Conservation (phyloP, 2,888 invertebrate genomes). For the Hypomecis punctinalis region DNA sequence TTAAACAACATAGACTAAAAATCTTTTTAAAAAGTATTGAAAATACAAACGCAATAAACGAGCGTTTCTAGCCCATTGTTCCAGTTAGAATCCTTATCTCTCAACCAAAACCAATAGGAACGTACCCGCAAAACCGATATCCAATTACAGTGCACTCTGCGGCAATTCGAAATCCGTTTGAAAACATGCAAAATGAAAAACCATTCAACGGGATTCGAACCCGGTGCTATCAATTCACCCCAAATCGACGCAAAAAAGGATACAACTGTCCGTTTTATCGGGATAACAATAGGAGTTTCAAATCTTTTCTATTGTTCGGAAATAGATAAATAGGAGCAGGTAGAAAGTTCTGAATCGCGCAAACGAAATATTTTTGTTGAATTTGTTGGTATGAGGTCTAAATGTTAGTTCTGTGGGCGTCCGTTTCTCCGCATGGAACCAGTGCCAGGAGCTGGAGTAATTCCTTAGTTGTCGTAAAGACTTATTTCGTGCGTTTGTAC, state of each 20-base stretch:
- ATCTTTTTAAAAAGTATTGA: neutral
- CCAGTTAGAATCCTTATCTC: conserved; percentile 10
- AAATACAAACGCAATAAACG: conserved; percentile 1
- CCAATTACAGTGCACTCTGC: conserved; percentile 18
- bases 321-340: conserved; percentile 66
- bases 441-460: conserved; percentile 70
- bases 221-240: conserved; percentile 2
- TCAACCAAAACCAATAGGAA: conserved; percentile 15
- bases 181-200: conserved; percentile 33
- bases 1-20: neutral
- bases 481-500: conserved; percentile 10
- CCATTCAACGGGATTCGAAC: conserved; percentile 28
- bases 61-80: neutral
- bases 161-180: conserved; percentile 9
- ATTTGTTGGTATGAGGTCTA: conserved; percentile 47
- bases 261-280: conserved; percentile 32
- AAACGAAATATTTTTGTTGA: conserved; percentile 57
- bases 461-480: conserved; percentile 45
- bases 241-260: conserved; percentile 23
- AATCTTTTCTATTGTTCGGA: conserved; percentile 50
- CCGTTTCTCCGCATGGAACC: conserved; percentile 78
- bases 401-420: conserved; percentile 54
- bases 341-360: conserved; percentile 67
- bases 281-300: conserved; percentile 54
- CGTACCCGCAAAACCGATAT: conserved; percentile 20